These are phyloP conservation scores for Ivindomyrus marchei DNA, from an alignment of 2,113 vertebrate species.

Conservation along the genomic window DNA sequence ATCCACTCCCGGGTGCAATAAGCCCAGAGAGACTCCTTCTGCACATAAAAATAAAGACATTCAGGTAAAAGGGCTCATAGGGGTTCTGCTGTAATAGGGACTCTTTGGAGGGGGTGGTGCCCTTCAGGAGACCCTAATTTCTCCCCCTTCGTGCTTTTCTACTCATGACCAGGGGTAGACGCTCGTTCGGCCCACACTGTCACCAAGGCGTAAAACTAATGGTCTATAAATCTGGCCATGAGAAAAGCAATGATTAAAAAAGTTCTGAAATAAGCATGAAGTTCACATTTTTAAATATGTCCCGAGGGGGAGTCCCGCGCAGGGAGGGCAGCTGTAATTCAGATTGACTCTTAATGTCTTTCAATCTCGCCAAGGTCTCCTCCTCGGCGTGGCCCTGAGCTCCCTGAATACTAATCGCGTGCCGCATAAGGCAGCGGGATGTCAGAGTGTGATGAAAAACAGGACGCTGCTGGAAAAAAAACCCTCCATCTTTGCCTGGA, in stretches of 20 bases:
- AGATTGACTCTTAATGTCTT: conserved; percentile 31
- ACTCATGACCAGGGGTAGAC: conserved; percentile 25
- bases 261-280: conserved; percentile 46
- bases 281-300: conserved; percentile 29
- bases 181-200: conserved; percentile 35
- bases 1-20: not conserved
- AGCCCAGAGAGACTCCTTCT: not conserved
- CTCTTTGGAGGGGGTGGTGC: not conserved
- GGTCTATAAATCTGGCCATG: conserved; percentile 51
- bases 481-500: not conserved
- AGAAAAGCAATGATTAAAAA: conserved; percentile 54
- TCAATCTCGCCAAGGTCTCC: conserved; percentile 34
- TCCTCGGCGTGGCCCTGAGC: conserved; percentile 2
- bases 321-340: conserved; percentile 23
- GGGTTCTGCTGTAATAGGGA: not conserved
- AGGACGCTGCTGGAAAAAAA: not conserved
- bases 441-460: conserved; percentile 24
- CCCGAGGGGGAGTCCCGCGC: conserved; percentile 20
- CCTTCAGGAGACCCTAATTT: conserved; percentile 16
- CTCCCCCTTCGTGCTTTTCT: conserved; percentile 30
- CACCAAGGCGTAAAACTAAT: conserved; percentile 49
- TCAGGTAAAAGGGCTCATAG: not conserved
- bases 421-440: conserved; percentile 18
- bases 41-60: not conserved
- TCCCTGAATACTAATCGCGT: conserved; percentile 28